A percentile compares a stretch with the other conserved stretches of the same genome.
Conservation (phyloP, 2,888 invertebrate genomes). For the Idaea straminata region DNA sequence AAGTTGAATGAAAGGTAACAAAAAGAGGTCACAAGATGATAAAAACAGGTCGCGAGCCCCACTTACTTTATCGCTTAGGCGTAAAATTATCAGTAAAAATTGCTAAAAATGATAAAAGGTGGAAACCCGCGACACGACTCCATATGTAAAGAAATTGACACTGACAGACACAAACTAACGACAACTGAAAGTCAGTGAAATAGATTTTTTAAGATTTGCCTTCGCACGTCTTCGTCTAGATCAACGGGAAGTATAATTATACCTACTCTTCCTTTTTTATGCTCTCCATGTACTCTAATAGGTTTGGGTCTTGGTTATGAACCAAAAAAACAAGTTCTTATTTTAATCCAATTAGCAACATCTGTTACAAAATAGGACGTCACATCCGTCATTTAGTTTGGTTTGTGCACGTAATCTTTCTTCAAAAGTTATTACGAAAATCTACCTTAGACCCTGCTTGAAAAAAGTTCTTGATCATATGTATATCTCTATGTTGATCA, state of each 20-base stretch:
- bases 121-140: neutral
- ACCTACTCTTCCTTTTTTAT: too few relatives aligned
- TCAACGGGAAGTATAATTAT: too few relatives aligned
- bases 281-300: too few relatives aligned
- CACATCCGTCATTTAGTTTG: neutral
- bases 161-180: neutral
- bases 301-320: too few relatives aligned
- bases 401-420: neutral
- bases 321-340: too few relatives aligned
- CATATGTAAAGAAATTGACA: neutral
- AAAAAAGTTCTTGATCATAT: too few relatives aligned
- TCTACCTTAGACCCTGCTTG: too few relatives aligned
- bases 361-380: too few relatives aligned
- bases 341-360: too few relatives aligned
- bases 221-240: too few relatives aligned
- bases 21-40: conserved; percentile 5
- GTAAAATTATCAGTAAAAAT: neutral
- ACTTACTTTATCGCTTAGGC: neutral
- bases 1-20: conserved; percentile 11
- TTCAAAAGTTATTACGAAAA: neutral
- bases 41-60: neutral
- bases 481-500: too few relatives aligned
- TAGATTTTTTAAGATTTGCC: neutral
- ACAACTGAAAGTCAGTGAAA: neutral
- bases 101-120: neutral